Evolutionary conservation across 2,888 invertebrate genomes (phyloP).

Genomic region (Amphimallon solstitiale): DNA sequence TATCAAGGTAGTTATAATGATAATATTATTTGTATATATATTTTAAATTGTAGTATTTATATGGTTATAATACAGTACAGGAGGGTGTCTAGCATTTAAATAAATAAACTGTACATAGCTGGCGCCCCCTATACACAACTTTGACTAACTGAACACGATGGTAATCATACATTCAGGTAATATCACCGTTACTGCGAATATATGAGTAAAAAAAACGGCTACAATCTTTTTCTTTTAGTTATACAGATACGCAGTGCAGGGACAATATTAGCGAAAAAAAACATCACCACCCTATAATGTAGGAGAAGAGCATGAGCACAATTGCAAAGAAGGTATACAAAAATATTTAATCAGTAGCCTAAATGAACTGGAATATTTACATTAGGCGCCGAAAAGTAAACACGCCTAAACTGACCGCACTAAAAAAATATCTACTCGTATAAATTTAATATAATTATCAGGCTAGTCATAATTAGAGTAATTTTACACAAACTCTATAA

Average conservation of each 20-base stretch:
- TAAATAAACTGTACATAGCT: conserved; percentile 58
- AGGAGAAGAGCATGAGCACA: no score
- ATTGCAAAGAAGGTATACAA: no score
- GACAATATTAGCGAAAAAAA: conserved; percentile 16
- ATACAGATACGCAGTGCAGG: conserved; percentile 12
- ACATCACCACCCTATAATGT: no score
- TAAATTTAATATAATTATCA: no score
- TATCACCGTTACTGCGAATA: conserved; percentile 37
- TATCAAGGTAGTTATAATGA: conserved; percentile 17
- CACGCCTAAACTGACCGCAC: no score
- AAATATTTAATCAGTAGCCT: no score
- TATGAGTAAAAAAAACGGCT: background rate
- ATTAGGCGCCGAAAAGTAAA: no score
- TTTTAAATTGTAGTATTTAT: conserved; percentile 53
- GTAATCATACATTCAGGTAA: conserved; percentile 51
- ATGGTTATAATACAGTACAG: conserved; percentile 62
- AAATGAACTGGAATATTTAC: no score
- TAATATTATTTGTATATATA: conserved; percentile 29
- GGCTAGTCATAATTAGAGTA: no score
- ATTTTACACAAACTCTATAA: no score
- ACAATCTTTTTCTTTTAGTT: conserved; percentile 3
- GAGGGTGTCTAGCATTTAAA: conserved; percentile 45
- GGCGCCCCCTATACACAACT: conserved; percentile 39
- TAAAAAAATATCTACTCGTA: no score
- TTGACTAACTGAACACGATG: conserved; percentile 46